Percentiles rank a stretch among this genome's conserved stretches.
These are phyloP conservation scores for Cydia fagiglandana DNA, from an alignment of 1,140 invertebrate species.

Conservation along the genomic window DNA sequence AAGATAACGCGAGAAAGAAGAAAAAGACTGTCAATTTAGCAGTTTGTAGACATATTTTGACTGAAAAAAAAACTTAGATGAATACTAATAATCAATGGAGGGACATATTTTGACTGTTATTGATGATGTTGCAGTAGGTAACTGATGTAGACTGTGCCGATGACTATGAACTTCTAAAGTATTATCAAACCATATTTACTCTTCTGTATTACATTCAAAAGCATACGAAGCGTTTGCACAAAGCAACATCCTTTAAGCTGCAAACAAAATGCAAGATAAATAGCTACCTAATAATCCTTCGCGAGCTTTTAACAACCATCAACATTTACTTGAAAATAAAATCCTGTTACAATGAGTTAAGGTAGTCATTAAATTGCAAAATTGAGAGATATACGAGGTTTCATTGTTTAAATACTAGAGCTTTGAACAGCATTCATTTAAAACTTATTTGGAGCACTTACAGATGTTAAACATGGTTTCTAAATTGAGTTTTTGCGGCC, in stretches of 20 bases:
- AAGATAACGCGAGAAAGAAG: too few species aligned
- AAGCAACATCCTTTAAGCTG: conserved; percentile 1
- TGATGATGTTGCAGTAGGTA: too few species aligned
- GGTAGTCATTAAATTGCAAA: not conserved
- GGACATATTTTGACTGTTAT: too few species aligned
- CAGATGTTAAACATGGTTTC: not conserved
- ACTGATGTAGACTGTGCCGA: too few species aligned
- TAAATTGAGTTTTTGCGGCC: not conserved
- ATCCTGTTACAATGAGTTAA: not conserved
- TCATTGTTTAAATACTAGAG: not conserved
- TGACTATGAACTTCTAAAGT: too few species aligned
- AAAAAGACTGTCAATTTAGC: too few species aligned
- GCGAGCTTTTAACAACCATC: not conserved
- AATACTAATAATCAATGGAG: too few species aligned
- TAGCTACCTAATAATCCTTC: not conserved
- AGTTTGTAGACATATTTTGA: too few species aligned
- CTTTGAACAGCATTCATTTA: not conserved
- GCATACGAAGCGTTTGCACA: not conserved
- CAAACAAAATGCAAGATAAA: conserved; percentile 6
- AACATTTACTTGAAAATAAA: not conserved
- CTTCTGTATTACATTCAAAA: not conserved
- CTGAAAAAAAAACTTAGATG: too few species aligned
- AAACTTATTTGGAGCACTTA: conserved; percentile 6
- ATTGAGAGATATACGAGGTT: not conserved
- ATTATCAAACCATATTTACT: not conserved